Base-by-base conservation (phyloP, 2,888 invertebrate genomes). In the Hirtodrosophila cameraria region DNA sequence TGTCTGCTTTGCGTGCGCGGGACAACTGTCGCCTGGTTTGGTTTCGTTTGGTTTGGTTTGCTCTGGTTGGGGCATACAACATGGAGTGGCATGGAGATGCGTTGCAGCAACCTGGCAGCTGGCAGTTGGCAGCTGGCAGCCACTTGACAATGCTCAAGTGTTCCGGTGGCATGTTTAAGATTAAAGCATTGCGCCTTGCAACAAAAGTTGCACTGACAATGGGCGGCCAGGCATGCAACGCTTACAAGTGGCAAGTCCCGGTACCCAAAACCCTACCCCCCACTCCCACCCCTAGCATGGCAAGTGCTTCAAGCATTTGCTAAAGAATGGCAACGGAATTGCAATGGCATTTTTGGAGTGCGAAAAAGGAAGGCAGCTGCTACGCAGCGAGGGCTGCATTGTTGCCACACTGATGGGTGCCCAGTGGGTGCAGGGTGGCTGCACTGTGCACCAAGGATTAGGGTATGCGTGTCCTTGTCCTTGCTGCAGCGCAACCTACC, bases 101-200 rank as follows among this genome's bases (percentile, higher is more conserved):
- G 49, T 18, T 12, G 16, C 18, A 9, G 27, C 18, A 23, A 59
- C 58, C 36, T 43, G 58, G 57, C 57, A 69, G 42, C 33, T 53
- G 53, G 58, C 73, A 67, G 46, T 42, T 62, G 69, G 65, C 59
- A 63, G 49, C 67, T 60, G 72, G 61, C 78, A 75, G 74, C 75
- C 86, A 83, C 82, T 83, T 75, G 82, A 83, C 83, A 83, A 78
- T 65, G 59, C 78, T 83, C 82, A 83, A 83, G 82, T 85, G 86
- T 83, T 85, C 86, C 86, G 83, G 75, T 83, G 86, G 82, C 82
- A 80, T 83, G 82, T 83, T 83, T 83, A 83, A 85, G 82, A 83
- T 83, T 83, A 83, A 83, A 83, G 82, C 84, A 66, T 62, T 69
- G 68, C 81, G 84, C 75, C 84, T 70, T 78, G 84, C 78, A 80